Evolutionary conservation across 1,140 invertebrate species (phyloP), one percentile per base, ranked within the genome.

Genomic region (Macrocentrus cingulum): DNA sequence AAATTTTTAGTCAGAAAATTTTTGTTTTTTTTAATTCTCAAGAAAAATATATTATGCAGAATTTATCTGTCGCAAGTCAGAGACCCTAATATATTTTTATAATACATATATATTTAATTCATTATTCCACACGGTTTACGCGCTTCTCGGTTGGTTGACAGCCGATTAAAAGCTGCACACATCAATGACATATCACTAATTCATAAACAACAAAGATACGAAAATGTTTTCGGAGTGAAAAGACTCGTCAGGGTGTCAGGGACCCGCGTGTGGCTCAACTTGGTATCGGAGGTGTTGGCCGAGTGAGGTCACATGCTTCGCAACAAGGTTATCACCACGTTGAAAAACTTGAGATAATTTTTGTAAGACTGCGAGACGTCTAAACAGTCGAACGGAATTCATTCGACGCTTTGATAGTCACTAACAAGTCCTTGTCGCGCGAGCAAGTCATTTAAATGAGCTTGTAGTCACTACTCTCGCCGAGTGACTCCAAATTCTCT

Each of bases 281-380:
- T 60, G 63, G 63, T 56, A 66, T 71, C 66, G 50, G 64, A 70
- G 70, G 68, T 71, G 67, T 68, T 66, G 54, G 53, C 64, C 50
- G 57, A 29, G 53, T 60, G 60, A 49, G 60, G 70, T 68, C 74
- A 39, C 13, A 71, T 72, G 69, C 64, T 59, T 48, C 52, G 44
- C 58, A 61, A 59, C 51, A 69, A 73, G 75, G 74, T 76, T 77
- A 77, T 77, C 75, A 49, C 29, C 16, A 44, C 13, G 25, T 37
- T 46, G 37, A 49, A 56, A 56, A 25, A 56, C 60, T n/a, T 16
- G 13, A 19, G 53, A 64, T 29, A 68, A 75, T 71, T 75, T 76
- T 76, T 69, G 67, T 74, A 29, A 50, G 56, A 62, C 63, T 62
- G 29, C 55, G 62, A 56, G 29, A 69, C 63, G 65, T 69, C 60